Evolutionary conservation across 1,140 invertebrate genomes (phyloP), one percentile per base, ranked within the genome.

Genomic region (Linepithema humile): DNA sequence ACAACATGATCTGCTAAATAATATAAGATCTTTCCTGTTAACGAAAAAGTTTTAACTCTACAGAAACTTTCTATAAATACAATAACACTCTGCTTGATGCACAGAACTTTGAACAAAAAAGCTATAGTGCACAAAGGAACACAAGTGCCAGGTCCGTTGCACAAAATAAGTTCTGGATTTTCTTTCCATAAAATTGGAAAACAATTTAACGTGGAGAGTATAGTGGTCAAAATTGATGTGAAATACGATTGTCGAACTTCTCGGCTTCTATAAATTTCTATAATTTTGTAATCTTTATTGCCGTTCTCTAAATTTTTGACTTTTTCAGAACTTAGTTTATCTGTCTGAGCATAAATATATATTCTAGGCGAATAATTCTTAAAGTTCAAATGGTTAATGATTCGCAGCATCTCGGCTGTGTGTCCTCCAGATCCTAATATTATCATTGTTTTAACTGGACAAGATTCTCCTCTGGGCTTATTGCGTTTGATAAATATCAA

Each of bases 121-220:
- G 96, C 96, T 64, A 96, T 95, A 12, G 97, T 83, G 94, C 98
- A 98, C 50, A 98, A 93, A 40, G 98, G 98, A 83, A 99, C 95
- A 94, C 98, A 99, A 5, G 98, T 99, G 32, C 98, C 99, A 69
- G 99, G 99, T 0, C 99, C 99, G 95, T 99, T 99, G 91, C 97
- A 98, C 1, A 99, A 92, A 77, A 99, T 95, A 77, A 99, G 90
- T 91, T 98, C 95, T 26, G 98, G 98, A 82, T 94, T 95, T 84
- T 96, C 95, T 62, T 94, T 95, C 86, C 96, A 95, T 15, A 98
- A 92, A n/a, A 98, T 87, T 70, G 96, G 96, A 89, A 98, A 91
- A 74, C 96, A 96, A 88, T 95, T 95, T 0, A 97, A 78, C 38
- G 96, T 95, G 0, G 98, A 96, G 91, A 96, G 94, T 0, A 98